A percentile compares a stretch with the other conserved stretches of the same genome.
Conservation (phyloP, 1,140 invertebrate genomes). For the Drosophila triauraria region DNA sequence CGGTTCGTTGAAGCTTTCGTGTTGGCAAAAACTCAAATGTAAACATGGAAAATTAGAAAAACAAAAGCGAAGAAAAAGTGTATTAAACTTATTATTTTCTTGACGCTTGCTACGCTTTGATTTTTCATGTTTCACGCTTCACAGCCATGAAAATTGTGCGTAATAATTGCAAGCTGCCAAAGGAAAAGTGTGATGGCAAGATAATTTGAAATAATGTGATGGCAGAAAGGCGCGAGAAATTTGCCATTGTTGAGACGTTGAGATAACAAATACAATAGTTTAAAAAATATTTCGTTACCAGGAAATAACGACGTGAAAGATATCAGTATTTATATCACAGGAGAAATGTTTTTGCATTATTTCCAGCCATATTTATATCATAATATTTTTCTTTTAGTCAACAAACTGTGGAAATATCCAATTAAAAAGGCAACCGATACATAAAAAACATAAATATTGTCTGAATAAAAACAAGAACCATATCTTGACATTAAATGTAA, state of each 20-base stretch:
- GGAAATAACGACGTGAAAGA: not conserved
- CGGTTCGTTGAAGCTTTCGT: slow-evolving; percentile 33
- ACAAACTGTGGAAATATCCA: too few species aligned
- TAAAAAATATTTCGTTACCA: not conserved
- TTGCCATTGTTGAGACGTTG: slow-evolving; percentile 10
- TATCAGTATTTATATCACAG: not conserved
- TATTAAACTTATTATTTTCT: slow-evolving; percentile 50
- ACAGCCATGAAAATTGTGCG: slow-evolving; percentile 41
- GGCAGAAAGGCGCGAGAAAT: slow-evolving; percentile 4
- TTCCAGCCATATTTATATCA: too few species aligned
- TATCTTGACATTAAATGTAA: slow-evolving; percentile 24
- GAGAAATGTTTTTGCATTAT: too few species aligned
- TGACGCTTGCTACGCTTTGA: slow-evolving; percentile 18
- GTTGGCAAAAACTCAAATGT: slow-evolving; percentile 24
- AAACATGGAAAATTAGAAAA: slow-evolving; percentile 40
- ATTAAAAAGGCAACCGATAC: not conserved
- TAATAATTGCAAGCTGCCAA: slow-evolving; percentile 11
- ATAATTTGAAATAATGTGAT: slow-evolving; percentile 20
- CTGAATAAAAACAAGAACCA: not conserved
- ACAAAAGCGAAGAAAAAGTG: slow-evolving; percentile 9
- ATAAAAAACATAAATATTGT: not conserved
- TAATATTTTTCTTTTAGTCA: too few species aligned
- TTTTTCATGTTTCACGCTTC: slow-evolving; percentile 45
- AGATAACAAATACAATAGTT: not conserved
- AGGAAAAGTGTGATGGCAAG: slow-evolving; percentile 15